Conservation (phyloP, 2,888 invertebrate genomes). For the Apamea monoglypha region DNA sequence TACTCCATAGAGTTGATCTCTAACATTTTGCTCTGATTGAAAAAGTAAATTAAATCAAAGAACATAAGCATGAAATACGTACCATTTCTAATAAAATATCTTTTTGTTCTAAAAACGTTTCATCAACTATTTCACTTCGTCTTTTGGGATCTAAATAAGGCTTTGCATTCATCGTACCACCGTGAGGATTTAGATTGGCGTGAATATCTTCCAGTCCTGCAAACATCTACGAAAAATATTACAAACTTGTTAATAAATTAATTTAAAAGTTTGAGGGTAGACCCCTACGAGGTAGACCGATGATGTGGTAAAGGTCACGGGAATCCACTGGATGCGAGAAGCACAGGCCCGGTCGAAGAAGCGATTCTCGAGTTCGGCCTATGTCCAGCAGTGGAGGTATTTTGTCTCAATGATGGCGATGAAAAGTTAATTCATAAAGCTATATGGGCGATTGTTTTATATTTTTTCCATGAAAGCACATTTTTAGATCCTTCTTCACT, state of each 20-base stretch:
- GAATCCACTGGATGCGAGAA: not conserved
- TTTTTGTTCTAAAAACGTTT: conserved; percentile 82
- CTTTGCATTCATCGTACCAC: conserved; percentile 49
- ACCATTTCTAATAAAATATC: conserved; percentile 83
- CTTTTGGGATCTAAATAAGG: conserved; percentile 70
- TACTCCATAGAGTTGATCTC: not conserved
- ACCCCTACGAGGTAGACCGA: not conserved
- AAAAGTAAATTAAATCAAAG: not conserved
- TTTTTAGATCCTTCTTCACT: not conserved
- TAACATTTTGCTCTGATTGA: not conserved
- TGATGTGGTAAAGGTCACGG: not conserved
- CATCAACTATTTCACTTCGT: conserved; percentile 76
- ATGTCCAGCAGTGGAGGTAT: not conserved
- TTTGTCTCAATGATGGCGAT: not conserved
- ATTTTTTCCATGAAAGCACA: no score
- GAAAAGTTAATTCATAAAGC: not conserved
- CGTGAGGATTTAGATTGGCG: conserved; percentile 45
- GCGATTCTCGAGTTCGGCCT: no score
- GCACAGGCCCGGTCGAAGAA: not conserved
- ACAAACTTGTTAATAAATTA: not conserved
- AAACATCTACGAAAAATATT: conserved; percentile 47
- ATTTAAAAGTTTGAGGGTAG: not conserved
- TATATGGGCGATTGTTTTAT: not conserved
- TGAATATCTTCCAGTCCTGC: conserved; percentile 43
- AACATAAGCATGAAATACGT: conserved; percentile 41